These are phyloP conservation scores for Tragelaphus buxtoni DNA, from an alignment of 2,113 vertebrate species.

Conservation along the genomic window DNA sequence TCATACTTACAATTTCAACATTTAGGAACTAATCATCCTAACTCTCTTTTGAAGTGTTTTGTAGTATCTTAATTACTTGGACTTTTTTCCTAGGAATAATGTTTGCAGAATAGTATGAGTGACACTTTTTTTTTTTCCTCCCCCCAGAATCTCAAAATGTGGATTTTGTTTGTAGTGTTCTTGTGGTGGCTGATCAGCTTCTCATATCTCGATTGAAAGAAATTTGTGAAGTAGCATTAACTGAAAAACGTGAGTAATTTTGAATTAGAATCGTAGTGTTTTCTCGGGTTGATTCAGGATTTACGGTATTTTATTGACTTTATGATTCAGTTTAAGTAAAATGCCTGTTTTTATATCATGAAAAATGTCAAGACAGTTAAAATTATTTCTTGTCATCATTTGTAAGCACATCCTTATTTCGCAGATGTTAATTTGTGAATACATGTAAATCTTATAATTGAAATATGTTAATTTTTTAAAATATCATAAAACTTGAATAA, in stretches of 20 bases:
- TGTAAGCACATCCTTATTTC: background rate
- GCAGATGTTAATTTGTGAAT: background rate
- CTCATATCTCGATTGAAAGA: constrained; percentile 94
- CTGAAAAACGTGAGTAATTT: constrained; percentile 90
- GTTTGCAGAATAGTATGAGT: background rate
- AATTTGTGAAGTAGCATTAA: constrained; percentile 95
- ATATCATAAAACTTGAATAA: background rate
- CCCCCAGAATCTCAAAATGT: constrained; percentile 89
- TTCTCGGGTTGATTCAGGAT: background rate
- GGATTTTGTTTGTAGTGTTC: constrained; percentile 93
- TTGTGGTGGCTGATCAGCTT: constrained; percentile 96
- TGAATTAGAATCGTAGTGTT: background rate
- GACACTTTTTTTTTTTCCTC: background rate
- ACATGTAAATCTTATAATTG: background rate
- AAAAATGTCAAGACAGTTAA: background rate
- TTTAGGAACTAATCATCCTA: background rate
- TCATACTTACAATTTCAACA: background rate
- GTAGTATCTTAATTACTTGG: background rate
- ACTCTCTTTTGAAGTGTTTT: background rate
- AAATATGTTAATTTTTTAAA: background rate
- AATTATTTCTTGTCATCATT: background rate
- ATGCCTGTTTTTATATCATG: background rate
- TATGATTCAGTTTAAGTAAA: background rate
- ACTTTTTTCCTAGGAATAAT: background rate
- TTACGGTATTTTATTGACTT: background rate